A percentile compares a stretch with the other conserved stretches of the same genome.
Conservation (phyloP, 2,797 vertebrate species). For the Paguma larvata region DNA sequence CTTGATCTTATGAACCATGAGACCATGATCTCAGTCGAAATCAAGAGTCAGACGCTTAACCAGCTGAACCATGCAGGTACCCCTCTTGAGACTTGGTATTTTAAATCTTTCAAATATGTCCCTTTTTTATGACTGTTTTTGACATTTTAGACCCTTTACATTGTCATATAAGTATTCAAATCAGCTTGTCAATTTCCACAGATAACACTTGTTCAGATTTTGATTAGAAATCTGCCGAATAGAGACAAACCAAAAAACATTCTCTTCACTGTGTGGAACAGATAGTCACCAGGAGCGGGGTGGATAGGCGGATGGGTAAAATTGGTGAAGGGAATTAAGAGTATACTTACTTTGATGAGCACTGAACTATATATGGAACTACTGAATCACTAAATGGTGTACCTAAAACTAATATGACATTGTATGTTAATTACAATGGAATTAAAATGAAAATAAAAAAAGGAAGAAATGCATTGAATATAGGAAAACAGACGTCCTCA, state of each 20-base stretch:
- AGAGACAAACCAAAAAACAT: neutral
- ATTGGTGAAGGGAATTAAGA: neutral
- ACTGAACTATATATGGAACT: neutral
- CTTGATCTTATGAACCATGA: neutral
- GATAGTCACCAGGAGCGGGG: neutral
- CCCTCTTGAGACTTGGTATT: neutral
- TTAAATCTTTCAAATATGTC: neutral
- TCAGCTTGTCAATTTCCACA: neutral
- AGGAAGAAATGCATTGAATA: neutral
- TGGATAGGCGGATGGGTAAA: neutral
- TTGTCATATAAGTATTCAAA: neutral
- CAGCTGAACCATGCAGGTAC: neutral
- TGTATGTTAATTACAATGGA: neutral
- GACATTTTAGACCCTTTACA: neutral
- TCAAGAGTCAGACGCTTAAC: neutral
- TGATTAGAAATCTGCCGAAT: neutral
- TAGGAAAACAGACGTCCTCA: neutral
- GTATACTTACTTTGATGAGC: neutral
- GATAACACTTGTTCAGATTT: neutral
- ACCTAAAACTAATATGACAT: neutral
- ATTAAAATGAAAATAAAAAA: neutral
- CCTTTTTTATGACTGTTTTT: neutral
- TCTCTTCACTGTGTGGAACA: neutral
- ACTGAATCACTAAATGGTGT: neutral
- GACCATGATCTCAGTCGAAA: neutral